Evolutionary conservation across 2,888 invertebrate genomes (phyloP).

Genomic region (Romanomermis culicivorax): DNA sequence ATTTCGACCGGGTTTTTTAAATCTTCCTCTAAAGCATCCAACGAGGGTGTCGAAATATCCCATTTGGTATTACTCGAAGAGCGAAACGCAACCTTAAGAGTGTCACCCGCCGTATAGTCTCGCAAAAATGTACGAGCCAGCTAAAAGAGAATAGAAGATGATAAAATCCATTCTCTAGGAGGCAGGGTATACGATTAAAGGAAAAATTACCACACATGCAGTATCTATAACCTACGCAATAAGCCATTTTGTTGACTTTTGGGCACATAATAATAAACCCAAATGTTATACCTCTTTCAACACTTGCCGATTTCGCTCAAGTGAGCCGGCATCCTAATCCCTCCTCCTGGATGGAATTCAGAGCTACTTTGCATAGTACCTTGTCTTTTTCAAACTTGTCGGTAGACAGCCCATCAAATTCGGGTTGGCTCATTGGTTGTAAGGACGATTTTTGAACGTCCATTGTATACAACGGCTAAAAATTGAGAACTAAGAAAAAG

Average conservation of each 20-base stretch:
- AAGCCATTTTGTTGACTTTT: too few relatives aligned
- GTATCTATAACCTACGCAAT: too few relatives aligned
- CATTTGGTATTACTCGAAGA: conserved; percentile 38
- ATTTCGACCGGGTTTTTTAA: conserved; percentile 11
- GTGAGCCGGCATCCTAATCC: too few relatives aligned
- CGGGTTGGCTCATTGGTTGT: not conserved
- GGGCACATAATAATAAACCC: too few relatives aligned
- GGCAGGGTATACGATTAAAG: too few relatives aligned
- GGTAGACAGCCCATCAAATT: not conserved
- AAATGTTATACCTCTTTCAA: too few relatives aligned
- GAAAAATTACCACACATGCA: too few relatives aligned
- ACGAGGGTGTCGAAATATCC: conserved; percentile 51
- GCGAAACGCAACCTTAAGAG: conserved; percentile 22
- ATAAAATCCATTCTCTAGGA: too few relatives aligned
- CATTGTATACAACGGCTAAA: not conserved
- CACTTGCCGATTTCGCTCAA: too few relatives aligned
- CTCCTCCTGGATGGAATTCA: too few relatives aligned
- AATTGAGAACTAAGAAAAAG: not conserved
- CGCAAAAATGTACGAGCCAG: conserved; percentile 27
- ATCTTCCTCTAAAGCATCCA: conserved; percentile 23
- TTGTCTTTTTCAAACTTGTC: not conserved
- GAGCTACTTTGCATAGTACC: too few relatives aligned
- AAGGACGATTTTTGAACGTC: not conserved
- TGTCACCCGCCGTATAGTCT: conserved; percentile 28
- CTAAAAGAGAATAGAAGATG: conserved; percentile 13